Conservation (phyloP, 53 echinoderm and acorn worm genomes). For the Echinarachnius parma region DNA sequence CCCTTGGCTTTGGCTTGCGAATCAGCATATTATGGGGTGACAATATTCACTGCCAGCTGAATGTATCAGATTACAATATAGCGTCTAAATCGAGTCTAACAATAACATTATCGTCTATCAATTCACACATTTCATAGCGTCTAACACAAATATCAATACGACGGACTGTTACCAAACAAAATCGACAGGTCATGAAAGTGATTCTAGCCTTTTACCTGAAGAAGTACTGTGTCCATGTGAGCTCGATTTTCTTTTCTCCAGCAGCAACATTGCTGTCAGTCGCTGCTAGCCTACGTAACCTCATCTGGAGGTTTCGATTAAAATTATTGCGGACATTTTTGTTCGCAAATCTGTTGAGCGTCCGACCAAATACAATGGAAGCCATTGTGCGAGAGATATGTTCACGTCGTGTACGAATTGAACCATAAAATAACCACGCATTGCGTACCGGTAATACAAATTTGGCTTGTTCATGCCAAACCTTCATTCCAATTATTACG, state of each 20-base stretch:
- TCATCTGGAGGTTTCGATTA: conserved; percentile 13
- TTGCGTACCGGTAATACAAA: too few species aligned
- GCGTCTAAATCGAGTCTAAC: too few species aligned
- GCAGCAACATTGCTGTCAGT: conserved; percentile 29
- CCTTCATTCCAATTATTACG: too few species aligned
- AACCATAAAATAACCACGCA: background rate
- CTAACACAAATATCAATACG: too few species aligned
- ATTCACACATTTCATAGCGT: too few species aligned
- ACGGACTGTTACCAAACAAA: background rate
- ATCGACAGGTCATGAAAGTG: background rate
- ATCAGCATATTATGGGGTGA: too few species aligned
- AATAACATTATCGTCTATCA: too few species aligned
- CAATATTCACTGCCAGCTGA: too few species aligned
- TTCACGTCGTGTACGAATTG: background rate
- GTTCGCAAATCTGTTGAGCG: background rate
- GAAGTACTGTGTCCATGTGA: conserved; percentile 88
- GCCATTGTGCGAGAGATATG: background rate
- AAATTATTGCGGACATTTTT: conserved; percentile 9
- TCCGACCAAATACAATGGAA: background rate
- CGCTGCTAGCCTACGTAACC: conserved; percentile 10
- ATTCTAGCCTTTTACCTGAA: conserved; percentile 47
- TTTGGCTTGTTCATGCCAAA: too few species aligned
- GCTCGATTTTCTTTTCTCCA: conserved; percentile 19
- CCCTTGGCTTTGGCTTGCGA: too few species aligned
- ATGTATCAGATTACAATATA: too few species aligned